phyloP scores from a whole-genome alignment of 2,113 vertebrate genomes.

The Alectura lathami region DNA sequence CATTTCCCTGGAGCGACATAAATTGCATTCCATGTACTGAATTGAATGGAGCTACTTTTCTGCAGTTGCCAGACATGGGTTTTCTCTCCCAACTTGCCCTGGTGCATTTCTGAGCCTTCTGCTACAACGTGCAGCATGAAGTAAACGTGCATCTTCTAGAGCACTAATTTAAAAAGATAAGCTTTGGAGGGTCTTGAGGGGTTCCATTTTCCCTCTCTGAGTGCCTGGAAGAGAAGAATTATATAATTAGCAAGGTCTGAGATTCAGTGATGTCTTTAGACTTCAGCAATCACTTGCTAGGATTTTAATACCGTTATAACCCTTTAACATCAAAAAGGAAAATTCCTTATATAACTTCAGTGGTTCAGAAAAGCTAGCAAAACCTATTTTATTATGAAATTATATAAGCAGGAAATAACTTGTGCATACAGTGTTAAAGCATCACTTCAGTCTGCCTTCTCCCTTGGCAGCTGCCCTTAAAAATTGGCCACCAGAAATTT shows the following conservation, averaged over 20 bases:
- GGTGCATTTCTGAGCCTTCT: background rate
- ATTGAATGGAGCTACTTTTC: background rate
- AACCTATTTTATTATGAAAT: background rate
- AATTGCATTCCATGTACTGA: background rate
- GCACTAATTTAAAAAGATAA: background rate
- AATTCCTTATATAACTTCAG: background rate
- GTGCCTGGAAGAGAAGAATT: background rate
- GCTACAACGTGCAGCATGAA: background rate
- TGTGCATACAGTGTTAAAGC: background rate
- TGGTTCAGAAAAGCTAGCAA: background rate
- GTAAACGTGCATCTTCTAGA: background rate
- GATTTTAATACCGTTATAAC: background rate
- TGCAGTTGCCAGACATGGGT: background rate
- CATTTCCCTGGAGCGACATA: background rate
- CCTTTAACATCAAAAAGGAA: background rate
- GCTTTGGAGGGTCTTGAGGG: background rate
- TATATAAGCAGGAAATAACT: background rate
- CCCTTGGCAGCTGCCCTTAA: background rate
- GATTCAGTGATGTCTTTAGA: background rate
- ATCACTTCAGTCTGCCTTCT: background rate
- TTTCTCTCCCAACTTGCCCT: background rate
- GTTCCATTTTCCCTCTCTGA: background rate
- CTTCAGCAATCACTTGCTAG: background rate
- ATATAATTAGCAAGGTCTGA: background rate
- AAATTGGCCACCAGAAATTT: fast-evolving